phyloP scores from a whole-genome alignment of 2,113 vertebrate species.

The Gopherus flavomarginatus region DNA sequence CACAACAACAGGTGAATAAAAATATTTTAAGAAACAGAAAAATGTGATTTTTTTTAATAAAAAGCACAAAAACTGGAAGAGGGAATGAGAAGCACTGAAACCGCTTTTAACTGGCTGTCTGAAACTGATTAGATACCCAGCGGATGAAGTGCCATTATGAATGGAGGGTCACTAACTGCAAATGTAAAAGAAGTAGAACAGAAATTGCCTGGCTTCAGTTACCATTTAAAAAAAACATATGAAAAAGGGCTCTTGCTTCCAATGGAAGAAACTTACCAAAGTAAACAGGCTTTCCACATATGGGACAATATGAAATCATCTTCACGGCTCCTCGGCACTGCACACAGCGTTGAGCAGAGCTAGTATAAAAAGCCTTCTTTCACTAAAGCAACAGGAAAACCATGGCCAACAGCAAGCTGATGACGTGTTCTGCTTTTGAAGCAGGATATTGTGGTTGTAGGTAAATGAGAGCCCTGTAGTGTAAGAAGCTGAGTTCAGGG shows the following conservation, averaged over 20 bases:
- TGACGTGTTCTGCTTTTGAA: constrained; percentile 12
- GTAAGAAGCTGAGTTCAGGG: not conserved
- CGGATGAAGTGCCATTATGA: not conserved
- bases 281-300: constrained; percentile 86
- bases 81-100: not conserved
- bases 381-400: constrained; percentile 51
- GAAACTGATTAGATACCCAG: not conserved
- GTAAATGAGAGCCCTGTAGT: constrained; percentile 21
- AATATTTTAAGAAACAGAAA: not conserved
- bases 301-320: constrained; percentile 86
- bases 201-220: not conserved
- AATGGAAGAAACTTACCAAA: constrained; percentile 79
- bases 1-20: not conserved
- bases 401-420: not conserved
- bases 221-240: not conserved
- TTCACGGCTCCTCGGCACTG: constrained; percentile 1
- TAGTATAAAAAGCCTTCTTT: not conserved
- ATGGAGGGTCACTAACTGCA: not conserved
- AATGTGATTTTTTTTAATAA: not conserved
- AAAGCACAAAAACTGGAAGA: not conserved
- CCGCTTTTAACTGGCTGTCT: not conserved
- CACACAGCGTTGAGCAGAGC: not conserved
- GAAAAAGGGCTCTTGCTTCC: not conserved
- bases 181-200: not conserved
- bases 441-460: constrained; percentile 68